Conservation (phyloP, 2,888 invertebrate species). For the Thumatha senex region DNA sequence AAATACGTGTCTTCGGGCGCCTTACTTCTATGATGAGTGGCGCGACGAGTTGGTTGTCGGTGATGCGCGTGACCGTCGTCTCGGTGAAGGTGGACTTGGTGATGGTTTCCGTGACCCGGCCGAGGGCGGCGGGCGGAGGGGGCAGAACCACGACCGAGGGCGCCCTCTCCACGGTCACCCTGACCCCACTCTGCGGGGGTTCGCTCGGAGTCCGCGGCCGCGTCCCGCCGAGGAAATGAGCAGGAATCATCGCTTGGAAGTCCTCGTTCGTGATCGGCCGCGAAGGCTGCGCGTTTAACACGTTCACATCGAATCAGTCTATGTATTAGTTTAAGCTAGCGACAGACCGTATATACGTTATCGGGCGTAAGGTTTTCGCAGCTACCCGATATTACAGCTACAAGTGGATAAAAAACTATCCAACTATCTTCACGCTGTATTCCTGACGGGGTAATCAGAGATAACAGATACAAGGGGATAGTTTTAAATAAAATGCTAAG, state of each 20-base stretch:
- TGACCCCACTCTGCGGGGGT: conserved; percentile 84
- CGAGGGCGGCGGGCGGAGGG: conserved; percentile 93
- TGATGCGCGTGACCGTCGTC: conserved; percentile 96
- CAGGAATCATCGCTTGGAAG: conserved; percentile 97
- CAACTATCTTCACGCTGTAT: too few relatives aligned
- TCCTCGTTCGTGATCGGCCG: conserved; percentile 96
- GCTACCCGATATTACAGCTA: background rate
- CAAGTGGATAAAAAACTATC: background rate
- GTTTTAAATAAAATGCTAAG: too few relatives aligned
- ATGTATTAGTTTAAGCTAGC: conserved; percentile 21
- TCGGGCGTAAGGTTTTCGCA: conserved; percentile 23
- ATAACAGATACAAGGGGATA: too few relatives aligned
- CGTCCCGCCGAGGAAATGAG: conserved; percentile 89
- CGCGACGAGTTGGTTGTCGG: conserved; percentile 94
- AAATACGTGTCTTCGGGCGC: conserved; percentile 10
- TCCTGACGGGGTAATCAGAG: too few relatives aligned
- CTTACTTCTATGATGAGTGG: conserved; percentile 95
- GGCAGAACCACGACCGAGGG: conserved; percentile 85
- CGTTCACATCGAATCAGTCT: conserved; percentile 75
- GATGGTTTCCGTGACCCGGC: conserved; percentile 96
- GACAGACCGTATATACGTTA: conserved; percentile 8
- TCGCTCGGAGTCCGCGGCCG: conserved; percentile 43
- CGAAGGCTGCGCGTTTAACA: conserved; percentile 85
- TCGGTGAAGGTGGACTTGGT: conserved; percentile 98
- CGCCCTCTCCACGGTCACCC: conserved; percentile 92